Percentiles rank a stretch among this genome's conserved stretches.
These are phyloP conservation scores for Odocoileus hemionus DNA, from an alignment of 2,113 vertebrate genomes.

Conservation along the genomic window DNA sequence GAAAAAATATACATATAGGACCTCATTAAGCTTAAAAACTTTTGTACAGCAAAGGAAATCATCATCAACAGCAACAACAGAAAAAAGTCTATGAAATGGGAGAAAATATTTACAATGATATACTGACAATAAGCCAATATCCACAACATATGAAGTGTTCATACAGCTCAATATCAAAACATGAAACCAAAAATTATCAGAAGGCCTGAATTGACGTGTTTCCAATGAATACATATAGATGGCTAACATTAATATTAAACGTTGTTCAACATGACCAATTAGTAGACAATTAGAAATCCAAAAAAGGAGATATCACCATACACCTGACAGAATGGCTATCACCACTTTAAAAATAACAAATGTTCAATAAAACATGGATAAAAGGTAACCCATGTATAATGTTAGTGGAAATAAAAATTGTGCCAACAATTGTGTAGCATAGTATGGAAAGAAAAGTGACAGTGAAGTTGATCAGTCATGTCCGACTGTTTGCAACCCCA, in stretches of 20 bases:
- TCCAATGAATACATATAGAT: not conserved
- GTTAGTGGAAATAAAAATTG: no score
- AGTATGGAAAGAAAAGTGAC: no score
- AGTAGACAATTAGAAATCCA: not conserved
- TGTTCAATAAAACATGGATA: not conserved
- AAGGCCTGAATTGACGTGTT: not conserved
- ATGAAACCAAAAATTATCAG: not conserved
- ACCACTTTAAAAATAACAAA: not conserved
- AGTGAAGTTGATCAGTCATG: no score
- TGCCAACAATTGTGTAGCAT: no score
- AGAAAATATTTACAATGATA: not conserved
- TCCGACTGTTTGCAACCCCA: no score
- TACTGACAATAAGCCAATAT: not conserved
- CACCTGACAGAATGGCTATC: not conserved
- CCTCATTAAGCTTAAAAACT: not conserved
- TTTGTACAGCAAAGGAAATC: not conserved
- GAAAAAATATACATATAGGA: not conserved
- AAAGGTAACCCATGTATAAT: not conserved
- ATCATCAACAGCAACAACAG: not conserved
- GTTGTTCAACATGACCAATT: not conserved
- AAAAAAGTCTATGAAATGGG: not conserved
- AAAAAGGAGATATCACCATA: not conserved
- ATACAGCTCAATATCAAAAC: not conserved
- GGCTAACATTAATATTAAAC: not conserved
- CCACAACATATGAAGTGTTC: not conserved